Base-by-base conservation (phyloP, 2,888 invertebrate species). In the Microctonus hyperodae region DNA sequence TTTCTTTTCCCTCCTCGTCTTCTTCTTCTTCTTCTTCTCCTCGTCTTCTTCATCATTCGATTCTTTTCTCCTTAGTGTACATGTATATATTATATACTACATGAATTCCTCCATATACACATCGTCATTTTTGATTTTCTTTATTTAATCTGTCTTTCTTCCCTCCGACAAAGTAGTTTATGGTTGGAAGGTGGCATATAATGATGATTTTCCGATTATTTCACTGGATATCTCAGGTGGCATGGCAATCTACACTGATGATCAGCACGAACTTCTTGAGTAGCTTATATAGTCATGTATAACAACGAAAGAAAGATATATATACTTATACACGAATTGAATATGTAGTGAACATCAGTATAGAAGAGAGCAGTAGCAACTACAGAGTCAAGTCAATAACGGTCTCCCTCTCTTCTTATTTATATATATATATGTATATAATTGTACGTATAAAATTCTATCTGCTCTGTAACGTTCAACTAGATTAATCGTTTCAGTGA, bases 401-500 rank as follows among this genome's bases (percentile, higher is more conserved):
- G 74, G 74, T 71, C 73, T 72, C 66, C 65, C 68, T 74, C 72
- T 74, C 35, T 33, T 62, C n/a, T 4, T 13, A 4, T 37, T 37
- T 37, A 37, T 37, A 35, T 2, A 35, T 35, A 35, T 35, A n/a
- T 37, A 37, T 37, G 37, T 37, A 13, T 37, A 37, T 37, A 37
- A n/a, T 37, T 13, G n/a, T n/a, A n/a, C n/a, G n/a, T n/a, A n/a
- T n/a, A n/a, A n/a, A 37, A 4, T 37, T n/a, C 37, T 37, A 37
- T 37, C n/a, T 37, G 2, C 37, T 35, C 35, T 53, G 6, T 25
- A 73, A 72, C 70, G 72, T 69, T 70, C 65, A 63, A 66, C 65
- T 75, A 75, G 76, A 79, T 79, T 79, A 79, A 79, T 79, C 75
- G 76, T 74, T 66, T 67, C 71, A 72, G 64, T 65, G 70, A 72